Percentiles rank a stretch among this genome's conserved stretches.
Conservation (phyloP, 2,888 invertebrate genomes). For the Eristalinus sepulchralis region DNA sequence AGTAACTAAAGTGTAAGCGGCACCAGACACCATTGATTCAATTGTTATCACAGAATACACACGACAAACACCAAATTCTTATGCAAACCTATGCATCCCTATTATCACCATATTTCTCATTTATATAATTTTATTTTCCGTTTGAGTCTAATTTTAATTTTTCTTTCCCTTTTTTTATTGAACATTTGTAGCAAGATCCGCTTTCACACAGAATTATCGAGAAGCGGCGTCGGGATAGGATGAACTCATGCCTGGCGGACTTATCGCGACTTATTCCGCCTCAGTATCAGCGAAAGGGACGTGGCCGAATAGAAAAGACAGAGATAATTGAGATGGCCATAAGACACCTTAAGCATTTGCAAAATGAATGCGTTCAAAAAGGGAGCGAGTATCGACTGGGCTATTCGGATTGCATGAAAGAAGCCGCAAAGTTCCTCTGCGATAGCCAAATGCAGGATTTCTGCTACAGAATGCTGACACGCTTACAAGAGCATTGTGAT, state of each 20-base stretch:
- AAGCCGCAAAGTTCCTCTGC: slow-evolving; percentile 93
- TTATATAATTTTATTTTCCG: background rate
- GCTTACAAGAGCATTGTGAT: slow-evolving; percentile 92
- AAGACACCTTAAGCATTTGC: slow-evolving; percentile 94
- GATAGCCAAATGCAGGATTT: slow-evolving; percentile 92
- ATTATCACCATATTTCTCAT: slow-evolving; percentile 3
- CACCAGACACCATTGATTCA: background rate
- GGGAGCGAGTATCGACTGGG: slow-evolving; percentile 87
- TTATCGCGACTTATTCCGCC: slow-evolving; percentile 95
- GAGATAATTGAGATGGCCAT: slow-evolving; percentile 99
- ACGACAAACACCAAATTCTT: background rate
- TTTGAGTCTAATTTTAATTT: slow-evolving; percentile 19
- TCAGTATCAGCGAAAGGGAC: slow-evolving; percentile 95
- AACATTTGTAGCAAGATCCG: slow-evolving; percentile 89
- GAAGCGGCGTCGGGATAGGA: slow-evolving; percentile 95
- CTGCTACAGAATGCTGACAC: slow-evolving; percentile 90
- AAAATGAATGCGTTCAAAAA: slow-evolving; percentile 83
- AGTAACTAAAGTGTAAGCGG: background rate
- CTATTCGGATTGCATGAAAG: slow-evolving; percentile 94
- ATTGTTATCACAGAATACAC: slow-evolving; percentile 6
- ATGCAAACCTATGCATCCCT: slow-evolving; percentile 7
- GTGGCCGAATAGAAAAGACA: slow-evolving; percentile 97
- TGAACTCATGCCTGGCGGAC: slow-evolving; percentile 98
- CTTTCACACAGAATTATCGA: slow-evolving; percentile 99
- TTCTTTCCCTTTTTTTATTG: slow-evolving; percentile 32